Evolutionary conservation across 2,113 vertebrate species (phyloP).

Genomic region (Elanus axillaris): DNA sequence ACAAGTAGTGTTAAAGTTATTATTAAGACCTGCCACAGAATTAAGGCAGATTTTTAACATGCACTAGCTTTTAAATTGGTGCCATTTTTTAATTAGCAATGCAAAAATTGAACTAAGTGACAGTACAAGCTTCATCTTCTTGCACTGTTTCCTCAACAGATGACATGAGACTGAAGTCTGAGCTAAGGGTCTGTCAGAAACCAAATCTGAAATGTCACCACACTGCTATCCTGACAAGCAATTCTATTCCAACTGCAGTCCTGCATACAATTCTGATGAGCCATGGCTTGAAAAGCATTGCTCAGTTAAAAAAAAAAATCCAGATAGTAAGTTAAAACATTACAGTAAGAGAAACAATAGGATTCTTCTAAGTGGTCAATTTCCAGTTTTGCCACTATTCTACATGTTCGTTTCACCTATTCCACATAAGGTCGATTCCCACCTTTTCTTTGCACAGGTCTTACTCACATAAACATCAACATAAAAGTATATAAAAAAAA

Average conservation of each 20-base stretch:
- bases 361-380: neutral
- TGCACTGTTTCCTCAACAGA: neutral
- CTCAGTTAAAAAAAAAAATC: neutral
- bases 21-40: neutral
- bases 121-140: neutral
- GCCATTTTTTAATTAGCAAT: neutral
- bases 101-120: neutral
- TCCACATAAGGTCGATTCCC: neutral
- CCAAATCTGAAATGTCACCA: neutral
- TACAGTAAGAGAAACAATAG: neutral
- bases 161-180: neutral
- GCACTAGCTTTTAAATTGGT: neutral
- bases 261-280: neutral
- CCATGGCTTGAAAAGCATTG: neutral
- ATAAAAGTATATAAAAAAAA: fast-evolving
- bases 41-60: neutral
- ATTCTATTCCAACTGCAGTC: neutral
- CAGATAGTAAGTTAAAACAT: neutral
- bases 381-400: neutral
- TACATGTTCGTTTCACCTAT: neutral
- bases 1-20: neutral
- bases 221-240: neutral
- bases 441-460: neutral
- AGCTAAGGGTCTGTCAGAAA: neutral
- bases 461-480: neutral